phyloP scores from a whole-genome alignment of 2,113 vertebrate genomes.

The Nycticryphes semicollaris region DNA sequence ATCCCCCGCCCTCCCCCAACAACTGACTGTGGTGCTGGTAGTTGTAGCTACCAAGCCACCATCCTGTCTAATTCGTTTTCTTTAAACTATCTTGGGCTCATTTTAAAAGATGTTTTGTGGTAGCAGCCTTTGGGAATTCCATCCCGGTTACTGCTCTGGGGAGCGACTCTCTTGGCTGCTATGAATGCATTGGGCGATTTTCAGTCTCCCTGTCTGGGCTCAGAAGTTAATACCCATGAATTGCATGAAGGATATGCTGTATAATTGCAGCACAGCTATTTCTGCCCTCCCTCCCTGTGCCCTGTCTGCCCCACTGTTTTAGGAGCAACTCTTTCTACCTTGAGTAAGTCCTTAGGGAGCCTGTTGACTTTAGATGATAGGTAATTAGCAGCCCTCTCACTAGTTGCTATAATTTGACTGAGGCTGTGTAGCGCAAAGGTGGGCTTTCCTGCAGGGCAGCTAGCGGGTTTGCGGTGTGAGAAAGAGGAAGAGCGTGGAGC shows the following conservation, averaged over 20 bases:
- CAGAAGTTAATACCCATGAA: not conserved
- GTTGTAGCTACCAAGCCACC: not conserved
- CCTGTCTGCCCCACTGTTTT: not conserved
- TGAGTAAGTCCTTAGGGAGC: not conserved
- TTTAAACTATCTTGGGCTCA: not conserved
- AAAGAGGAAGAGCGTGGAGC: not conserved
- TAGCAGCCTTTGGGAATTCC: not conserved
- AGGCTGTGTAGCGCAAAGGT: accelerated
- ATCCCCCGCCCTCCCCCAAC: not conserved
- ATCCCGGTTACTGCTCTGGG: not conserved
- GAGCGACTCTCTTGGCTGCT: not conserved
- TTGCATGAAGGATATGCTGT: not conserved
- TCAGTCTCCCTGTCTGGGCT: not conserved
- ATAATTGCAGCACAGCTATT: not conserved
- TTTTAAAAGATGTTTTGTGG: not conserved
- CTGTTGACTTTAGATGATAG: not conserved
- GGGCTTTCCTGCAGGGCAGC: not conserved
- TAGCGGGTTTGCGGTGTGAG: accelerated
- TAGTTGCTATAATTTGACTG: not conserved
- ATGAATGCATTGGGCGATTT: not conserved
- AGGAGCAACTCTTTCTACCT: not conserved
- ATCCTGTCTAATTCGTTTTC: not conserved
- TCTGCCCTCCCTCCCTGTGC: accelerated
- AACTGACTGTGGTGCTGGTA: not conserved
- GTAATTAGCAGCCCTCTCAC: not conserved